Evolutionary conservation across 2,888 invertebrate genomes (phyloP).

Genomic region (Cactoblastis cactorum): DNA sequence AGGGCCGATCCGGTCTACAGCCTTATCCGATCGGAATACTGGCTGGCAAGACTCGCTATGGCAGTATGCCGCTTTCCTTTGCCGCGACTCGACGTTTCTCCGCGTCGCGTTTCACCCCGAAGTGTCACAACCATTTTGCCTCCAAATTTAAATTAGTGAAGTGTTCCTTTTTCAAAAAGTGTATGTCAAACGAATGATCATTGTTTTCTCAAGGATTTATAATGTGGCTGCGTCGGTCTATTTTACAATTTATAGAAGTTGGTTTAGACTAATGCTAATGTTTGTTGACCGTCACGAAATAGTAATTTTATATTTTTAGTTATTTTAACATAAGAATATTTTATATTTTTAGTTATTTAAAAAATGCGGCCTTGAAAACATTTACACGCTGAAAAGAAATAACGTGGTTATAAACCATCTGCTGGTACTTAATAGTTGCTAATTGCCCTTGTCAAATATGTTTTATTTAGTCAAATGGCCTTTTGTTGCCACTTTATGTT

Average conservation of each 20-base stretch:
- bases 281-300: conserved; percentile 20
- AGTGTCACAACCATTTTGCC: conserved; percentile 23
- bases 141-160: conserved; percentile 28
- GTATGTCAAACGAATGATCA: conserved; percentile 25
- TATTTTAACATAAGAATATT: conserved; percentile 9
- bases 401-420: conserved; percentile 11
- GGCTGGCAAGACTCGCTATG: conserved; percentile 17
- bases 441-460: conserved; percentile 22
- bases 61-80: conserved; percentile 35
- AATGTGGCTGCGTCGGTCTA: conserved; percentile 15
- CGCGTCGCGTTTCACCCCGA: conserved; percentile 11
- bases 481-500: conserved; percentile 17
- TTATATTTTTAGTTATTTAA: not conserved
- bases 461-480: conserved; percentile 28
- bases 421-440: conserved; percentile 13
- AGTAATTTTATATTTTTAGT: conserved; percentile 7
- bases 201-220: conserved; percentile 13
- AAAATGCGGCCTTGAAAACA: conserved; percentile 15
- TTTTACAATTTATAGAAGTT: conserved; percentile 19
- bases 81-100: conserved; percentile 27
- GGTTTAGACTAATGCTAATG: conserved; percentile 22
- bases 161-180: conserved; percentile 22
- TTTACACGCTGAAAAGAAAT: conserved; percentile 11
- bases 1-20: conserved; percentile 30
- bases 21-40: conserved; percentile 15